Conservation (phyloP, 2,797 vertebrate genomes). For the Sebastes dallii region DNA sequence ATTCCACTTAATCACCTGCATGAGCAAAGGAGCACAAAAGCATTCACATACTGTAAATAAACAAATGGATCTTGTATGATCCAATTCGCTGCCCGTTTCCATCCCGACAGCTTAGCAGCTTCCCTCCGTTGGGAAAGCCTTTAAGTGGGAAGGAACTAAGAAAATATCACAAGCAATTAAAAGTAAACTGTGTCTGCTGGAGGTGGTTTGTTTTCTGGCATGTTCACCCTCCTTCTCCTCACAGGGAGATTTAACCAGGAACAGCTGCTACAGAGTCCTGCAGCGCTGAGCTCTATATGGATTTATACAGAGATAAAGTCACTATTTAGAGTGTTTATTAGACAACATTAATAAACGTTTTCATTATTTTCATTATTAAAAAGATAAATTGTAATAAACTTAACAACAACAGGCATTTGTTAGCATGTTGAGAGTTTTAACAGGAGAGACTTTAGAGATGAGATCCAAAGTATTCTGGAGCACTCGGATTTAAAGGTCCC, state of each 20-base stretch:
- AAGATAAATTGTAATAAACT: background rate
- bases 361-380: background rate
- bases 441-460: no score
- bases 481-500: no score
- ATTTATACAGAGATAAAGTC: background rate
- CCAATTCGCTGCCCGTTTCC: background rate
- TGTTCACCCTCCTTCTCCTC: conserved; percentile 15
- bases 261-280: conserved; percentile 31
- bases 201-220: conserved; percentile 49
- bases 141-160: conserved; percentile 20
- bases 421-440: no score
- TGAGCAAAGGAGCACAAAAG: background rate
- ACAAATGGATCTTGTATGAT: background rate
- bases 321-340: background rate
- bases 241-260: conserved; percentile 45
- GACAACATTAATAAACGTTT: background rate
- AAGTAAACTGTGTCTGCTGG: conserved; percentile 31
- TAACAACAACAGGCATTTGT: background rate
- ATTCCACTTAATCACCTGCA: background rate
- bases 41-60: background rate
- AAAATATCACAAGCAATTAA: conserved; percentile 40
- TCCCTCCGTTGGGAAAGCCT: background rate
- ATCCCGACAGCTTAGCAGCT: background rate
- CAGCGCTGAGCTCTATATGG: background rate
- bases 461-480: no score